Percentiles rank a stretch among this genome's conserved stretches.
phyloP scores from a whole-genome alignment of 2,888 invertebrate genomes.

The Volucella bombylans region DNA sequence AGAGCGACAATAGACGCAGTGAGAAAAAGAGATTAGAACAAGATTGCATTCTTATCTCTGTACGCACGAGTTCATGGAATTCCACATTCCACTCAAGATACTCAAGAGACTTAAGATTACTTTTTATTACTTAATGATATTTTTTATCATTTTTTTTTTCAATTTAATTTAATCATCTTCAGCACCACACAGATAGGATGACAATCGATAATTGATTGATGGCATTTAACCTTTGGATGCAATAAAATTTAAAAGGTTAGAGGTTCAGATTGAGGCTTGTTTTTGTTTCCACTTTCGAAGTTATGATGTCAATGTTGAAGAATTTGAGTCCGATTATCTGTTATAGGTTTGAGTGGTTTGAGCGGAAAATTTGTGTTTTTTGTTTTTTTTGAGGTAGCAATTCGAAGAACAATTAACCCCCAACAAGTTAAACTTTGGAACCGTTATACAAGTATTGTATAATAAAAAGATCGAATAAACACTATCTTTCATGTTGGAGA shows the following conservation, averaged over 20 bases:
- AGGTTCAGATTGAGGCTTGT: constrained; percentile 30
- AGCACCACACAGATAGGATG: constrained; percentile 13
- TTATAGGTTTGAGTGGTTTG: constrained; percentile 8
- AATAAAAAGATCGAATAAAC: too few relatives aligned
- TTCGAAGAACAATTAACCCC: too few relatives aligned
- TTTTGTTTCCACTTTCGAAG: neutral
- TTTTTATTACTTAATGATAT: neutral
- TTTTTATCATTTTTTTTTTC: neutral
- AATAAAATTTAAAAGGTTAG: constrained; percentile 50
- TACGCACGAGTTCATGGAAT: constrained; percentile 35
- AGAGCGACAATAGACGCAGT: neutral
- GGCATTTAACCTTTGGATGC: constrained; percentile 56
- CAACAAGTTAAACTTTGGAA: too few relatives aligned
- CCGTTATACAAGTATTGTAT: too few relatives aligned
- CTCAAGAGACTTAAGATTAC: constrained; percentile 28
- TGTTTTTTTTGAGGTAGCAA: too few relatives aligned
- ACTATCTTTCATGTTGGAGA: too few relatives aligned
- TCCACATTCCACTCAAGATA: constrained; percentile 45
- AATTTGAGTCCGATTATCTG: constrained; percentile 15
- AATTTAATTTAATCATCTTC: constrained; percentile 9
- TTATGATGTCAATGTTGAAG: constrained; percentile 33
- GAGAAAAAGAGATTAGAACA: constrained; percentile 11
- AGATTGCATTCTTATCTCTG: constrained; percentile 18
- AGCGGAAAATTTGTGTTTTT: neutral
- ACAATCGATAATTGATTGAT: constrained; percentile 51